Percentiles rank a stretch among this genome's conserved stretches.
Conservation (phyloP, 1,140 invertebrate species). For the Zaprionus ornatus region DNA sequence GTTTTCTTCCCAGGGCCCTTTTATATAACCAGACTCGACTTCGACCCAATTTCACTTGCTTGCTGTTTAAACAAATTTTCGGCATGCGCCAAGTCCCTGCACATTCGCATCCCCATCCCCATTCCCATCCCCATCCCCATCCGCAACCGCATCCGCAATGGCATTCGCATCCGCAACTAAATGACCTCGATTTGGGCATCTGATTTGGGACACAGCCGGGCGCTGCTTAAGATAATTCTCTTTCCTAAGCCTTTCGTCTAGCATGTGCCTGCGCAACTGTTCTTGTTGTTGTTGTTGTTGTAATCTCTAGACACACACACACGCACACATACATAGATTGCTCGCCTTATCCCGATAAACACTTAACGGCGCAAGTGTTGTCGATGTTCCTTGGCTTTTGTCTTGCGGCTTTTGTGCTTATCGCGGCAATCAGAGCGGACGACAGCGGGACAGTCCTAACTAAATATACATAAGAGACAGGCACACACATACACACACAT, state of each 20-base stretch:
- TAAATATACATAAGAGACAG: conserved; percentile 50
- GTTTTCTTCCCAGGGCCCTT: conserved; percentile 21
- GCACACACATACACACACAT: neutral
- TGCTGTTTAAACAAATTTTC: conserved; percentile 72
- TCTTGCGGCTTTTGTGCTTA: conserved; percentile 71
- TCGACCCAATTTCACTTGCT: conserved; percentile 71
- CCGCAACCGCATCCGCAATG: conserved; percentile 8
- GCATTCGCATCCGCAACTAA: neutral
- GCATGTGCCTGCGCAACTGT: conserved; percentile 44
- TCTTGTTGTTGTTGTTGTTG: conserved; percentile 68
- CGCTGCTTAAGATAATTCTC: neutral
- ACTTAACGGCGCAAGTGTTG: conserved; percentile 71
- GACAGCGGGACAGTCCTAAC: conserved; percentile 35
- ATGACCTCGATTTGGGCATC: conserved; percentile 30
- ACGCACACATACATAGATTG: conserved; percentile 15
- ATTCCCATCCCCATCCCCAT: conserved; percentile 13
- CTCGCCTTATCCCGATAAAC: conserved; percentile 65
- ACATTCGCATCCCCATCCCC: conserved; percentile 13
- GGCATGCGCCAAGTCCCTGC: conserved; percentile 15
- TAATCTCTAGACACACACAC: conserved; percentile 36
- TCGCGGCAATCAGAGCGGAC: conserved; percentile 59
- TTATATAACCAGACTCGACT: conserved; percentile 57
- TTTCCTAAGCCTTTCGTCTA: neutral
- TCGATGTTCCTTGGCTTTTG: conserved; percentile 57
- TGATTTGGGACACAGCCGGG: conserved; percentile 25